Percentiles rank a stretch among this genome's conserved stretches.
Evolutionary conservation across 2,888 invertebrate genomes (phyloP).

Genomic region (Oxytorus armatus): DNA sequence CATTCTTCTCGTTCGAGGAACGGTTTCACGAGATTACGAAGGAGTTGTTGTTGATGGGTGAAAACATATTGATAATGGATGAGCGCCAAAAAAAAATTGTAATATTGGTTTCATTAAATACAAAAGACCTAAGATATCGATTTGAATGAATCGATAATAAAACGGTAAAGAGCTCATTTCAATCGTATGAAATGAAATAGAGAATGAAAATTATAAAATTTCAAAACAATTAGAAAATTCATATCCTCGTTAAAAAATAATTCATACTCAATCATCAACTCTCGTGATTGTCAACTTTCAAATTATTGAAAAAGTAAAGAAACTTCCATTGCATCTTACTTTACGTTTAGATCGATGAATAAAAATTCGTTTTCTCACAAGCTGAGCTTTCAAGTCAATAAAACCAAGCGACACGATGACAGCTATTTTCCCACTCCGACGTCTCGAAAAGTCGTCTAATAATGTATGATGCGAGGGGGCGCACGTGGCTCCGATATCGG

Average conservation of each 20-base stretch:
- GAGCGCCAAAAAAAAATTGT: no score
- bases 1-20: no score
- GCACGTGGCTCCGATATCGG: constrained; percentile 32
- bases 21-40: no score
- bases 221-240: no score
- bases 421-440: not conserved
- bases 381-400: not conserved
- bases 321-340: not conserved
- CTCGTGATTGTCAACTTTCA: not conserved
- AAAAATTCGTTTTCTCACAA: not conserved
- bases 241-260: no score
- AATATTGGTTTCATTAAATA: no score
- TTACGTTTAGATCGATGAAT: not conserved
- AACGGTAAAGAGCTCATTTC: not conserved
- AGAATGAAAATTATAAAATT: no score
- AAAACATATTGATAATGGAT: no score
- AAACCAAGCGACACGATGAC: not conserved
- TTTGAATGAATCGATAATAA: not conserved
- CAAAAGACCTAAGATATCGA: no score
- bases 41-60: no score
- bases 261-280: no score
- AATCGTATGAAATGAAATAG: not conserved
- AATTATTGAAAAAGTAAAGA: not conserved
- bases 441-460: constrained; percentile 16
- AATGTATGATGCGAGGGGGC: constrained; percentile 11